phyloP scores from a whole-genome alignment of 2,113 vertebrate genomes.

The Limanda limanda region DNA sequence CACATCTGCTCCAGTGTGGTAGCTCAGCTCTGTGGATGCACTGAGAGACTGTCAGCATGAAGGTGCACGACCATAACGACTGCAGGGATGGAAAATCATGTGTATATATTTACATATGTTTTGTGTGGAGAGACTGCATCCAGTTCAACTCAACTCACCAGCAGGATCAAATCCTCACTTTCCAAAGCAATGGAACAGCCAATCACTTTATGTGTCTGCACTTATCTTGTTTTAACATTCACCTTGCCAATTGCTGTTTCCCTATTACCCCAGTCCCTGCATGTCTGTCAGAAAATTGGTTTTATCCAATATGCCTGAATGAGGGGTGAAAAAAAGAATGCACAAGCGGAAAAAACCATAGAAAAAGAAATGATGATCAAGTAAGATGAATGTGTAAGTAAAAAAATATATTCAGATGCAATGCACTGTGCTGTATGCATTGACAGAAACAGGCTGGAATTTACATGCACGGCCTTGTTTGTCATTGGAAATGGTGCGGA shows the following conservation, averaged over 20 bases:
- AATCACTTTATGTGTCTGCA: constrained; percentile 32
- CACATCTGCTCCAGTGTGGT: no score
- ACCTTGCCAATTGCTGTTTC: constrained; percentile 64
- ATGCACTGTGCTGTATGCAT: constrained; percentile 13
- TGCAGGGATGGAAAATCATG: no score
- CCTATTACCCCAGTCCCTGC: constrained; percentile 70
- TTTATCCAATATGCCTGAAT: constrained; percentile 70
- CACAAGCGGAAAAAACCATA: constrained; percentile 11
- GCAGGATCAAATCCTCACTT: no score
- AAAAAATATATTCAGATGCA: constrained; percentile 25
- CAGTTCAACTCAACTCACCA: no score
- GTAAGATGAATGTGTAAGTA: constrained; percentile 54
- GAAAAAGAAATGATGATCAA: constrained; percentile 22
- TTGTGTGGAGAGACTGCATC: no score
- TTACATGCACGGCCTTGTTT: constrained; percentile 19
- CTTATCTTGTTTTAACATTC: constrained; percentile 73
- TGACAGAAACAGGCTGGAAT: constrained; percentile 9
- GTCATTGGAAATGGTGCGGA: constrained; percentile 23
- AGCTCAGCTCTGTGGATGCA: no score
- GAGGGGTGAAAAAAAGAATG: constrained; percentile 39
- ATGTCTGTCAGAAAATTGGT: constrained; percentile 70
- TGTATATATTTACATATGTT: no score
- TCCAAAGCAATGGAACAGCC: no score
- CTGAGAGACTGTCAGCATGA: no score
- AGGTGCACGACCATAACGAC: no score